These are phyloP conservation scores for Plusia festucae DNA, from an alignment of 2,888 invertebrate species.

Conservation along the genomic window DNA sequence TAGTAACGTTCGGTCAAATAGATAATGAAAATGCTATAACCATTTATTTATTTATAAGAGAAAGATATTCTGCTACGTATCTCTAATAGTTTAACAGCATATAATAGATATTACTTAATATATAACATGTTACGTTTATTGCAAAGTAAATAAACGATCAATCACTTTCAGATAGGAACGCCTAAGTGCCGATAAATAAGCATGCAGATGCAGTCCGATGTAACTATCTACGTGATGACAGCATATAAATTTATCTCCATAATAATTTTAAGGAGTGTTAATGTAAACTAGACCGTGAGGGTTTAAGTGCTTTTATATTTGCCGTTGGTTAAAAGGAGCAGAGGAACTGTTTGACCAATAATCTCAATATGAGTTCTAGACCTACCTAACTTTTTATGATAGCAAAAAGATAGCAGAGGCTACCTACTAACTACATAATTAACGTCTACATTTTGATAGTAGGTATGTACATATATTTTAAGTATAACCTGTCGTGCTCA, in stretches of 20 bases:
- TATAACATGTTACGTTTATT: conserved; percentile 15
- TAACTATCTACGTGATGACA: not conserved
- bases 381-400: too few species aligned
- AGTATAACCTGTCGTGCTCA: conserved; percentile 67
- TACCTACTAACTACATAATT: conserved; percentile 22
- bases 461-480: conserved; percentile 26
- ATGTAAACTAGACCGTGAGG: too few species aligned
- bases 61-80: not conserved
- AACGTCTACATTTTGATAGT: conserved; percentile 44
- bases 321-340: not conserved
- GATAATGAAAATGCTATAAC: not conserved
- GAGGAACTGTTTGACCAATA: too few species aligned
- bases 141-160: conserved; percentile 26
- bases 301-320: not conserved
- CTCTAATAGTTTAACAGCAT: not conserved
- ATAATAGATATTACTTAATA: conserved; percentile 12
- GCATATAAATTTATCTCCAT: not conserved
- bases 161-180: conserved; percentile 27
- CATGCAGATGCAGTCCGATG: not conserved
- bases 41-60: not conserved
- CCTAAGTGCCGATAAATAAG: conserved; percentile 28
- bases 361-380: too few species aligned
- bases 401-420: not conserved
- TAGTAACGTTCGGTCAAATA: not conserved
- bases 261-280: not conserved